Conservation (phyloP, 2,888 invertebrate species). For the Sarcophaga variegata region DNA sequence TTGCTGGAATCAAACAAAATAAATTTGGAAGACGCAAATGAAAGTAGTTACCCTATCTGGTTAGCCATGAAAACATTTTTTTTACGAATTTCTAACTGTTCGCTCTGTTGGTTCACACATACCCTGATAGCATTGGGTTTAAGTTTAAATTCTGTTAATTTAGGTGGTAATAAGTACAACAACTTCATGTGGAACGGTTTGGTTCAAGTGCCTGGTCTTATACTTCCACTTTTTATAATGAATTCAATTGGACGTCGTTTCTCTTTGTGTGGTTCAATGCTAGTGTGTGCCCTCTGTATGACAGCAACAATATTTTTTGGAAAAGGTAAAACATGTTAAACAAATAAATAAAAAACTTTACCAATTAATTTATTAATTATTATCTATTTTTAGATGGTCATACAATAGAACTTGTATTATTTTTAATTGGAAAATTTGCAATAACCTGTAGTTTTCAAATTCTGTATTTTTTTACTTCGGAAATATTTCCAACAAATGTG, state of each 20-base stretch:
- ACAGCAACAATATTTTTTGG: conserved; percentile 76
- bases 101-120: conserved; percentile 90
- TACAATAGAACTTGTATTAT: conserved; percentile 83
- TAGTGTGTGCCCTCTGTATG: conserved; percentile 84
- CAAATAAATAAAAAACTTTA: not conserved
- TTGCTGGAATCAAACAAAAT: conserved; percentile 73
- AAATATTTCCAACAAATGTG: conserved; percentile 87
- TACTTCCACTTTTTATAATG: conserved; percentile 85
- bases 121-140: conserved; percentile 91
- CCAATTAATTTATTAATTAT: not conserved
- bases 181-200: conserved; percentile 85
- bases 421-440: conserved; percentile 86
- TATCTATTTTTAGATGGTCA: conserved; percentile 72
- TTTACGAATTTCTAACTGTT: conserved; percentile 83
- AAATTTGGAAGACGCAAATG: conserved; percentile 73
- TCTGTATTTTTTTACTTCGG: conserved; percentile 87
- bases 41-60: conserved; percentile 75
- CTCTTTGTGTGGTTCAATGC: conserved; percentile 85
- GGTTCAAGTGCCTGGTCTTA: conserved; percentile 88
- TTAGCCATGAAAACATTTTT: conserved; percentile 73
- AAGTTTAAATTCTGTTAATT: conserved; percentile 88
- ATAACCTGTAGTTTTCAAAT: conserved; percentile 87
- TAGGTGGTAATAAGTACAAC: conserved; percentile 88
- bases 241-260: conserved; percentile 86
- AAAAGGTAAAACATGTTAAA: conserved; percentile 68